Evolutionary conservation across 2,113 vertebrate species (phyloP), one percentile per base, ranked within the genome.

Genomic region (Numenius arquata): DNA sequence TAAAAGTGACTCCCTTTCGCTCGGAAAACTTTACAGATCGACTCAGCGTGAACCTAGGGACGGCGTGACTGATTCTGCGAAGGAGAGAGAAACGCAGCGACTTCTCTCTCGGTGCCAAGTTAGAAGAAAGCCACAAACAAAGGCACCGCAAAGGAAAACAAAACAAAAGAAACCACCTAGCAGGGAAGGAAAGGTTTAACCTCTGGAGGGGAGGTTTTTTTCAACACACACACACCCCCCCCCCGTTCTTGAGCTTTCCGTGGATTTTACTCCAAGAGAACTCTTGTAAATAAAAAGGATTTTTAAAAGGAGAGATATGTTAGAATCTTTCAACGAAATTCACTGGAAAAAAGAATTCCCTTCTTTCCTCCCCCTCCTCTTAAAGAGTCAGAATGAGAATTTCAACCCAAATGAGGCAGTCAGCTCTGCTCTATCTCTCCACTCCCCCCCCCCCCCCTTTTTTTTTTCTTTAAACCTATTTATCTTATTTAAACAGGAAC

Each of bases 401-500:
- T 88, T 75, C 65, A 61, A 65, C 53, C 48, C 62, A 72, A 62
- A 81, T n/a, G 78, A 76, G 56, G 34, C 68, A 83, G n/a, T 4
- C 30, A 43, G 73, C 36, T 78, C 79, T 72, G 58, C 40, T 67
- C 73, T 71, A 0, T 53, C 65, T 36, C 45, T 11, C 36, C 13
- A 23, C 22, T 21, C 41, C 26, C 6, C n/a, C n/a, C n/a, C n/a
- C n/a, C n/a, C n/a, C n/a, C n/a, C n/a, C n/a, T 22, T 6, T 6
- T 15, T 32, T 47, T 26, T 26, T 67, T 26, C 10, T 15, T 38
- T 3, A 13, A 75, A 45, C 38, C 34, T 52, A n/a, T 48, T 87
- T 94, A 93, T 95, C 96, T 92, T 93, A 83, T 81, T 95, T 93
- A 90, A 74, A 93, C 92, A 89, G 74, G 45, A 94, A 80, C 59